These are phyloP conservation scores for Epizoanthus rinbou DNA, from an alignment of 92 coral and sea anemone species.

Conservation along the genomic window DNA sequence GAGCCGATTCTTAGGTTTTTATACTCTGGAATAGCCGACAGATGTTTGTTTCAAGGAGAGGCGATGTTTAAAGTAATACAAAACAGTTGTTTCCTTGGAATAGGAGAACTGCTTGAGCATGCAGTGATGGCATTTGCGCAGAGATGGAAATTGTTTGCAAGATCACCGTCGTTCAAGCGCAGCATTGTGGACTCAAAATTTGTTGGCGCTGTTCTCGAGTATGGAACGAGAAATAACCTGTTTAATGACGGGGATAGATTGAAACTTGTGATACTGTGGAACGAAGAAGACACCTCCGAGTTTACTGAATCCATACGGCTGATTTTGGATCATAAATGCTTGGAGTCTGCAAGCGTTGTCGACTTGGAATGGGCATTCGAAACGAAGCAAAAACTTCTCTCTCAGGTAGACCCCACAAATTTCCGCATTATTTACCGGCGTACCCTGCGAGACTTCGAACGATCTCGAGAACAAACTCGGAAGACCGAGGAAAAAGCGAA, in stretches of 20 bases:
- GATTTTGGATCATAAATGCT: slow-evolving; percentile 73
- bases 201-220: slow-evolving; percentile 75
- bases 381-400: slow-evolving; percentile 68
- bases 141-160: slow-evolving; percentile 84
- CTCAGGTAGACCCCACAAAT: slow-evolving; percentile 62
- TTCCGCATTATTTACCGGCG: slow-evolving; percentile 81
- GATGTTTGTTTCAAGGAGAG: slow-evolving; percentile 70
- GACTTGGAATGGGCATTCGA: slow-evolving; percentile 95
- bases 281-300: slow-evolving; percentile 72
- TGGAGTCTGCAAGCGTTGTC: slow-evolving; percentile 72
- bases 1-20: slow-evolving; percentile 83
- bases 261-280: slow-evolving; percentile 82
- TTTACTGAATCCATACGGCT: slow-evolving; percentile 75
- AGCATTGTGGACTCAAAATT: slow-evolving; percentile 83
- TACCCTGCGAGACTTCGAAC: slow-evolving; percentile 76
- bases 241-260: slow-evolving; percentile 89
- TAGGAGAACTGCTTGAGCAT: slow-evolving; percentile 64
- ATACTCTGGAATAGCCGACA: slow-evolving; percentile 81
- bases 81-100: slow-evolving; percentile 85
- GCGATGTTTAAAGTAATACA: slow-evolving; percentile 86
- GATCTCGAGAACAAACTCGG: slow-evolving; percentile 66
- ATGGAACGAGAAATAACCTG: slow-evolving; percentile 77
- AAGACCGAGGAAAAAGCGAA: slow-evolving; percentile 78
- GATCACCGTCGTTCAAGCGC: slow-evolving; percentile 80
- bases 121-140: slow-evolving; percentile 85